A percentile compares a stretch with the other conserved stretches of the same genome.
Conservation (phyloP, 2,797 vertebrate genomes). For the Pogonophryne albipinna region DNA sequence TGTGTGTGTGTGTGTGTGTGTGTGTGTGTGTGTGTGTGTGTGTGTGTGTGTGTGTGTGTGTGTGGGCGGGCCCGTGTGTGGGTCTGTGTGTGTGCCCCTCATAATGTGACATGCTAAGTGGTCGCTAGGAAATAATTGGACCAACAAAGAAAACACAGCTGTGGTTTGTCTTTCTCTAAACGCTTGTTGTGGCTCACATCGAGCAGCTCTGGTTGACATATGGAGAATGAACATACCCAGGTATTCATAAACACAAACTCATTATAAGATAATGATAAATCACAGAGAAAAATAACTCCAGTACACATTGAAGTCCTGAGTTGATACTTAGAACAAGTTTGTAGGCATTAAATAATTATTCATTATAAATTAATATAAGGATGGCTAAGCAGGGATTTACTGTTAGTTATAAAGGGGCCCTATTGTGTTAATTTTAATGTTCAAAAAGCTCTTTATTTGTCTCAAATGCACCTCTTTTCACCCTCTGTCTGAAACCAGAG, state of each 20-base stretch:
- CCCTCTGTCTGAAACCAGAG: no score
- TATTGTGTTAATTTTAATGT: no score
- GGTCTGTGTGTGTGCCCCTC: conserved; percentile 16
- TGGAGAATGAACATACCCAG: conserved; percentile 35
- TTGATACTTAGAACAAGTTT: background rate
- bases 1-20: conserved; percentile 15
- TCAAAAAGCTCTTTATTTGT: no score
- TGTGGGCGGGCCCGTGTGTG: conserved; percentile 12
- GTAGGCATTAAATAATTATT: background rate
- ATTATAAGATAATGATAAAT: no score
- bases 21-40: conserved; percentile 15
- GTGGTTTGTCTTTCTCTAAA: conserved; percentile 49
- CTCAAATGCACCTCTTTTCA: no score
- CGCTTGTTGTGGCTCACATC: conserved; percentile 27
- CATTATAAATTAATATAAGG: background rate
- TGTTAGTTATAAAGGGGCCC: no score
- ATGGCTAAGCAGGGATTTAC: background rate
- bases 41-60: background rate
- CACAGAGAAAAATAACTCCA: no score
- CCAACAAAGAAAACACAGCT: conserved; percentile 73
- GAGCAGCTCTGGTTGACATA: conserved; percentile 52
- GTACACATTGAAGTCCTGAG: background rate
- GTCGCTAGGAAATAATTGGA: conserved; percentile 70
- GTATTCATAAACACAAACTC: conserved; percentile 24
- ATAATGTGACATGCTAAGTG: conserved; percentile 64